A percentile compares a stretch with the other conserved stretches of the same genome.
phyloP scores from a whole-genome alignment of 2,888 invertebrate species.

The Dasysyrphus tricinctus region DNA sequence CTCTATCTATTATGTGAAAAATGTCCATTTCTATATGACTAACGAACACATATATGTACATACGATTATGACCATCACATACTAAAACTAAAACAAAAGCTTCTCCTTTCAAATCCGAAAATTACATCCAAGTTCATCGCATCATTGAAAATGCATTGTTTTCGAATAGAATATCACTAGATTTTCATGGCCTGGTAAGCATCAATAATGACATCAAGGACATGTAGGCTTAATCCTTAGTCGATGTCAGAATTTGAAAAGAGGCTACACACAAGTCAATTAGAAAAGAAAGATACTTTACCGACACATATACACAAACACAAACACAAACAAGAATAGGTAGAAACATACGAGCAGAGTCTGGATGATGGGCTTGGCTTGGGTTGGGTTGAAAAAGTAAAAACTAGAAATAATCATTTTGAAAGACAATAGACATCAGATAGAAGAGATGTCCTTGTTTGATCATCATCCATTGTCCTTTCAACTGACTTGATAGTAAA shows the following conservation, averaged over 20 bases:
- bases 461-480: conserved; percentile 48
- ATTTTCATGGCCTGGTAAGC: conserved; percentile 34
- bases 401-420: conserved; percentile 53
- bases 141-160: conserved; percentile 33
- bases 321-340: not conserved
- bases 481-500: conserved; percentile 39
- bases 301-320: not conserved
- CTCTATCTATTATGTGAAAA: no score
- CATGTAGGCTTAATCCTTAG: conserved; percentile 41
- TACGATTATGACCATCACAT: no score
- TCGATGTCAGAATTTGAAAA: conserved; percentile 30
- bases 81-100: not conserved
- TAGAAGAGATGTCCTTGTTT: conserved; percentile 49
- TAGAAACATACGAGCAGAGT: not conserved
- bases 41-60: no score
- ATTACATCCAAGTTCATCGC: conserved; percentile 36
- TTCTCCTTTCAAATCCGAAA: conserved; percentile 20
- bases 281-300: conserved; percentile 16
- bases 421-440: conserved; percentile 47
- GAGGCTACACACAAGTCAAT: conserved; percentile 27
- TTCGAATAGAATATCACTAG: conserved; percentile 1
- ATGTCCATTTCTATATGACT: no score
- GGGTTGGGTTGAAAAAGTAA: not conserved
- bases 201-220: conserved; percentile 44
- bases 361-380: not conserved